Evolutionary conservation across 1,140 invertebrate species (phyloP).

Genomic region (Varroa destructor): DNA sequence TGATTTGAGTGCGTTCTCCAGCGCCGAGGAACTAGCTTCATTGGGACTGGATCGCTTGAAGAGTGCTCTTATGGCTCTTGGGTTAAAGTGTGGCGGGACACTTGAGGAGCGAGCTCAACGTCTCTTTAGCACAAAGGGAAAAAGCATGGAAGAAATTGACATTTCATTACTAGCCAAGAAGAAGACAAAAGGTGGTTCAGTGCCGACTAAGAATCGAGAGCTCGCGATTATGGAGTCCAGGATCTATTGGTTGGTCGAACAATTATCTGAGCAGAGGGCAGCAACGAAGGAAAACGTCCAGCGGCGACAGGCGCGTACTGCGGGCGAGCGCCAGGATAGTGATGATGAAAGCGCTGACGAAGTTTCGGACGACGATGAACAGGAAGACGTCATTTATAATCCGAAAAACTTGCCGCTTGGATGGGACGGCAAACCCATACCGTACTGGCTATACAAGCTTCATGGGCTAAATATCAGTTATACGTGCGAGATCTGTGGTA

Average conservation of each 20-base stretch:
- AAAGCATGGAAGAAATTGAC: constrained; percentile 64
- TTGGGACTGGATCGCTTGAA: constrained; percentile 92
- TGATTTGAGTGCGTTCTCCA: constrained; percentile 83
- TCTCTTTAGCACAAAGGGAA: constrained; percentile 87
- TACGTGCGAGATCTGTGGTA: constrained; percentile 99
- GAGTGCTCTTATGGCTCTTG: constrained; percentile 89
- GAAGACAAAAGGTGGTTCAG: constrained; percentile 51
- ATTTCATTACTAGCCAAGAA: constrained; percentile 76
- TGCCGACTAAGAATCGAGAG: constrained; percentile 37
- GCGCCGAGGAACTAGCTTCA: constrained; percentile 92
- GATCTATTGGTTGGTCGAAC: constrained; percentile 68
- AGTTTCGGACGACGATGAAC: constrained; percentile 53
- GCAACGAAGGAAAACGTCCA: constrained; percentile 96
- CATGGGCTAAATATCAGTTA: constrained; percentile 98
- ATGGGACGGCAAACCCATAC: constrained; percentile 99
- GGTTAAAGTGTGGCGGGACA: constrained; percentile 93
- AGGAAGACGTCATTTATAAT: constrained; percentile 92
- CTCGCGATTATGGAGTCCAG: constrained; percentile 55
- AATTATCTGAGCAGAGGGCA: constrained; percentile 64
- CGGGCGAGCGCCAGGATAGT: constrained; percentile 80
- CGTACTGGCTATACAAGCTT: constrained; percentile 98
- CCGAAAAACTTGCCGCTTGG: constrained; percentile 97
- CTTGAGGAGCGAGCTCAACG: constrained; percentile 89
- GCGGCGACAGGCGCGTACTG: constrained; percentile 88
- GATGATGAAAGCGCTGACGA: constrained; percentile 77